Percentiles rank a stretch among this genome's conserved stretches.
Evolutionary conservation across 1,140 invertebrate genomes (phyloP).

Genomic region (Pseudomyrmex pallidus): DNA sequence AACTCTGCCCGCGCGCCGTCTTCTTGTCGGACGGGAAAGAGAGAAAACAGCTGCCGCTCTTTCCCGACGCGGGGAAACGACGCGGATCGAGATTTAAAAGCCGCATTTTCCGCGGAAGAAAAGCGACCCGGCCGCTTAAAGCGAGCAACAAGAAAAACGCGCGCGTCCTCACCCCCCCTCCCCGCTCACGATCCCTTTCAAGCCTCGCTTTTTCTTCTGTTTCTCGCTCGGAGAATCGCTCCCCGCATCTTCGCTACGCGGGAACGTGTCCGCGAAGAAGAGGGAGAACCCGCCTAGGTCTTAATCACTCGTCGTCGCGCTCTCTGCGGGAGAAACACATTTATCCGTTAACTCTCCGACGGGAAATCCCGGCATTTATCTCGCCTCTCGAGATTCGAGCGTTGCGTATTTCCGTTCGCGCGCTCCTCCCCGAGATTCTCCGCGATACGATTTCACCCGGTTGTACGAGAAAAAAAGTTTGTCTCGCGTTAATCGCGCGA

Average conservation of each 20-base stretch:
- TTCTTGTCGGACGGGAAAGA: conserved; percentile 1
- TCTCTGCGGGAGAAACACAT: conserved; percentile 63
- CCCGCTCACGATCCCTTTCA: conserved; percentile 67
- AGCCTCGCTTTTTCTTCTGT: conserved; percentile 31
- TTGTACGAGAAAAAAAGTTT: not conserved
- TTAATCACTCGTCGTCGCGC: conserved; percentile 69
- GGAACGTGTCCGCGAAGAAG: not conserved
- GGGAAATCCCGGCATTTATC: conserved; percentile 67
- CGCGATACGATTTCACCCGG: not conserved
- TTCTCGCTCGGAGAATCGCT: conserved; percentile 42
- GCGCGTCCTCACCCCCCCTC: no score
- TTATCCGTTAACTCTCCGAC: conserved; percentile 69
- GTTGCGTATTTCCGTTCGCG: not conserved
- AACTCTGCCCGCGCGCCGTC: not conserved
- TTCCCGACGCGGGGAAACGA: conserved; percentile 54
- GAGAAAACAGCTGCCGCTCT: conserved; percentile 50
- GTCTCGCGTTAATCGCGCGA: no score
- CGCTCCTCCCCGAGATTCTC: not conserved
- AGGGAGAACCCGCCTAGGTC: conserved; percentile 2
- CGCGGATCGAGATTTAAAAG: conserved; percentile 72
- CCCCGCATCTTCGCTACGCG: not conserved
- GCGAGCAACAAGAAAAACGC: conserved; percentile 60
- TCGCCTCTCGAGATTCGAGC: conserved; percentile 42
- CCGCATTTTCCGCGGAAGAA: conserved; percentile 64
- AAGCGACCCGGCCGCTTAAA: conserved; percentile 61